Percentiles rank a stretch among this genome's conserved stretches.
phyloP scores from a whole-genome alignment of 2,888 invertebrate genomes.

The Agrotis ipsilon region DNA sequence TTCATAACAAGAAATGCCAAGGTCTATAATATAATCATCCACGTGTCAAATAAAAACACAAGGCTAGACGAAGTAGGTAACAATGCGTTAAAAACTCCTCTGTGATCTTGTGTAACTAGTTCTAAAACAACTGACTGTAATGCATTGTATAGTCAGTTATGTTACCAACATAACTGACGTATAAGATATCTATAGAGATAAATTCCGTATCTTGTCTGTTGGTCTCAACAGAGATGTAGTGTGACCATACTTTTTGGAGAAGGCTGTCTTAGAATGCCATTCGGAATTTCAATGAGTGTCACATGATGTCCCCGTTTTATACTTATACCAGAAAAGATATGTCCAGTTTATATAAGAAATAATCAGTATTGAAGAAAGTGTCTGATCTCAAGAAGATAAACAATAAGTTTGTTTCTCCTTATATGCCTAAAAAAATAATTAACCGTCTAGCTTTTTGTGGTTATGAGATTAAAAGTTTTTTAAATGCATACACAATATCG shows the following conservation, averaged over 20 bases:
- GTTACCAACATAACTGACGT: slow-evolving; percentile 9
- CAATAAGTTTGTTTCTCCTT: too few species aligned
- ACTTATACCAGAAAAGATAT: too few species aligned
- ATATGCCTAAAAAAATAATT: too few species aligned
- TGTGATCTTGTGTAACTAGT: slow-evolving; percentile 10
- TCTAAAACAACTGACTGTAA: background rate
- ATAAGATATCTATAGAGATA: slow-evolving; percentile 48
- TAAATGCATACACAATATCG: too few species aligned
- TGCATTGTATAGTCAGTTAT: background rate
- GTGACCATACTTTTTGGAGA: slow-evolving; percentile 30
- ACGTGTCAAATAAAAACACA: background rate
- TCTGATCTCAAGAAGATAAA: too few species aligned
- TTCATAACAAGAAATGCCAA: background rate
- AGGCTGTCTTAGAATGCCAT: too few species aligned
- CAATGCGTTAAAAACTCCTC: slow-evolving; percentile 19
- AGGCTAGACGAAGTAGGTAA: background rate
- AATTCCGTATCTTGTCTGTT: slow-evolving; percentile 45
- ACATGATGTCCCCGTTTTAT: too few species aligned
- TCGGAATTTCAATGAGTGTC: too few species aligned
- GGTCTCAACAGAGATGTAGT: slow-evolving; percentile 21
- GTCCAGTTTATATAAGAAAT: too few species aligned
- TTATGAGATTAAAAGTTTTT: too few species aligned
- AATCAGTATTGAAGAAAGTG: too few species aligned
- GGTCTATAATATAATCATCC: background rate
- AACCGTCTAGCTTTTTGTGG: too few species aligned